Evolutionary conservation across 2,113 vertebrate genomes (phyloP).

Genomic region (Gila orcuttii): DNA sequence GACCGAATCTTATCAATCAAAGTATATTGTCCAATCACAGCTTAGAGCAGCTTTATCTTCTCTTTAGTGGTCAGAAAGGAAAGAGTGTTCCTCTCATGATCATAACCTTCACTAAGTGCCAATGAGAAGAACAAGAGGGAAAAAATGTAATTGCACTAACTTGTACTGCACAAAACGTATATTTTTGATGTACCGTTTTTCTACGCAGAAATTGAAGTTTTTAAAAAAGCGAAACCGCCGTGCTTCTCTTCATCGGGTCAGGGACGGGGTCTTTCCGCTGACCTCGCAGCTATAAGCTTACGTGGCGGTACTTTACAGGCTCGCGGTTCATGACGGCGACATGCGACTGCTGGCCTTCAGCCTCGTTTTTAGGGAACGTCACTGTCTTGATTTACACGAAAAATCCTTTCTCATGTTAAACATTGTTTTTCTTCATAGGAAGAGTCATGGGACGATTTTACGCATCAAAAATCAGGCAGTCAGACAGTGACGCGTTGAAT

Average conservation of each 20-base stretch:
- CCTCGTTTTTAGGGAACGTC: slow-evolving; percentile 31
- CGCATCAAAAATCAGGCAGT: neutral
- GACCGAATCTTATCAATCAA: neutral
- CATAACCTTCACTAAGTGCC: slow-evolving; percentile 81
- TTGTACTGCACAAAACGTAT: slow-evolving; percentile 74
- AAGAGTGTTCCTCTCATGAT: slow-evolving; percentile 59
- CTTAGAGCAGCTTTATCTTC: slow-evolving; percentile 63
- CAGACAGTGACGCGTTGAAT: slow-evolving; percentile 39
- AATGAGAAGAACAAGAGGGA: slow-evolving; percentile 74
- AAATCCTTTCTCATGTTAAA: neutral
- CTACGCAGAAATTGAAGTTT: slow-evolving; percentile 66
- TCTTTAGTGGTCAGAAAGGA: slow-evolving; percentile 35
- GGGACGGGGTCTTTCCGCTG: slow-evolving; percentile 61
- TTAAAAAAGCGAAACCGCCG: slow-evolving; percentile 60
- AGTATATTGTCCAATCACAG: slow-evolving; percentile 49
- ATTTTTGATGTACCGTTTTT: slow-evolving; percentile 76
- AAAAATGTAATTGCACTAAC: slow-evolving; percentile 77
- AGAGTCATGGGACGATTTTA: neutral
- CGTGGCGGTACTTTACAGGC: slow-evolving; percentile 51
- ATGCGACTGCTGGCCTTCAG: neutral
- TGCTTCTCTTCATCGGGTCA: slow-evolving; percentile 62
- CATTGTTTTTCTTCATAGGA: neutral
- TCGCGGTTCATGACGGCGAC: neutral
- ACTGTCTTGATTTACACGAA: slow-evolving; percentile 28
- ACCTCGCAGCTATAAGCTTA: slow-evolving; percentile 58